Conservation (phyloP, 2,888 invertebrate species). For the Mallateleia sp. region DNA sequence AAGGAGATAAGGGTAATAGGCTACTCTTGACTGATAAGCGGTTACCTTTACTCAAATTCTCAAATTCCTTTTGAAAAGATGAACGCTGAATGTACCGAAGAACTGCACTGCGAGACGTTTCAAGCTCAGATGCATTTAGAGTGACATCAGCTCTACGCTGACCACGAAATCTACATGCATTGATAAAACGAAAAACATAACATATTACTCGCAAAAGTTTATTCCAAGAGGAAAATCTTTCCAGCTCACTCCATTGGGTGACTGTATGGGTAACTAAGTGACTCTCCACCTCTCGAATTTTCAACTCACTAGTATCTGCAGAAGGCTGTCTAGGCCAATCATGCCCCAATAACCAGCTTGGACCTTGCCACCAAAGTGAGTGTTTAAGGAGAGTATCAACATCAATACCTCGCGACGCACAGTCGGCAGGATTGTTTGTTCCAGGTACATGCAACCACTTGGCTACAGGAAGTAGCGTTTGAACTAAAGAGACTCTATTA, state of each 20-base stretch:
- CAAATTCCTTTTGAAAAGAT: background rate
- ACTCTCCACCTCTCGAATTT: background rate
- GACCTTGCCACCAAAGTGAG: background rate
- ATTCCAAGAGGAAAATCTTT: slow-evolving; percentile 16
- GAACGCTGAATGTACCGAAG: background rate
- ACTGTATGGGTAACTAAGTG: background rate
- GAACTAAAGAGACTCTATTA: background rate
- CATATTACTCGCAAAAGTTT: slow-evolving; percentile 1
- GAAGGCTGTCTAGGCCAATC: background rate
- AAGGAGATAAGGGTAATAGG: background rate
- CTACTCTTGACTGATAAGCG: no score
- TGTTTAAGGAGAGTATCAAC: background rate
- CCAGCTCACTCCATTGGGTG: background rate
- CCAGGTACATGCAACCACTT: background rate
- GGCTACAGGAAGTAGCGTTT: background rate
- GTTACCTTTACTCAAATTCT: background rate
- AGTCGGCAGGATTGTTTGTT: no score
- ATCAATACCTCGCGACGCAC: slow-evolving; percentile 11
- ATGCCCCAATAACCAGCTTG: background rate
- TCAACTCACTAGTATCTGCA: background rate
- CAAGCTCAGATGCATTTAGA: background rate
- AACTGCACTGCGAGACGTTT: background rate
- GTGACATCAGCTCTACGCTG: background rate
- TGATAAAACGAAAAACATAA: slow-evolving; percentile 11
- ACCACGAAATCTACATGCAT: background rate